phyloP scores from a whole-genome alignment of 2,113 vertebrate genomes.

The Spea bombifrons region DNA sequence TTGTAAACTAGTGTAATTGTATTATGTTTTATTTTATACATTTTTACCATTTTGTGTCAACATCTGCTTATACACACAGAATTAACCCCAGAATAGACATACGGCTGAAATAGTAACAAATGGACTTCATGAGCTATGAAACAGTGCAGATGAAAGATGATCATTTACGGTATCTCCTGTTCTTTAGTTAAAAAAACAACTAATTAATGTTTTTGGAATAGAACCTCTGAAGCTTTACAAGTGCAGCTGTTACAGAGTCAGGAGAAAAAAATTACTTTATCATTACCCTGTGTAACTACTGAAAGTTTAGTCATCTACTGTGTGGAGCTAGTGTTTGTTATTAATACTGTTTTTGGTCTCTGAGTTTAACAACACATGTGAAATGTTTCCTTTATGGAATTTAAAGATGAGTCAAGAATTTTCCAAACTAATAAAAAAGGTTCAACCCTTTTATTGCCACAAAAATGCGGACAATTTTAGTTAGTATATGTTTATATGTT shows the following conservation, averaged over 20 bases:
- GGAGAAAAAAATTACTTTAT: constrained; percentile 32
- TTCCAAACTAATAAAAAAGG: neutral
- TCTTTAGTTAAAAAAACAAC: constrained; percentile 6
- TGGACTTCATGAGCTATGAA: neutral
- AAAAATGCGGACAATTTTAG: too few relatives aligned
- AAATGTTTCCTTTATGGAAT: constrained; percentile 4
- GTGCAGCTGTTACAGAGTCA: constrained; percentile 35
- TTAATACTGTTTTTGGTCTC: constrained; percentile 16
- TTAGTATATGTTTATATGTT: too few relatives aligned
- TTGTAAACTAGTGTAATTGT: neutral
- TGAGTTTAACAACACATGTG: constrained; percentile 5
- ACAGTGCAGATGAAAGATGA: neutral
- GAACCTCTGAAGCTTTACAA: constrained; percentile 28
- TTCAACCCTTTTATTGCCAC: too few relatives aligned
- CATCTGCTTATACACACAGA: neutral
- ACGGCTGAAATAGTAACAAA: neutral
- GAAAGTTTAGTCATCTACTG: neutral
- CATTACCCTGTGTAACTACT: constrained; percentile 21
- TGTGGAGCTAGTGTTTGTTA: constrained; percentile 4
- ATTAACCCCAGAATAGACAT: neutral
- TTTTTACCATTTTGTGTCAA: neutral
- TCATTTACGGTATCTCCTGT: constrained; percentile 14
- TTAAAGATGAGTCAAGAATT: neutral
- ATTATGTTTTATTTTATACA: neutral
- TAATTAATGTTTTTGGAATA: constrained; percentile 19